Conservation (phyloP, 2,113 vertebrate genomes). For the Pampusana beccarii region DNA sequence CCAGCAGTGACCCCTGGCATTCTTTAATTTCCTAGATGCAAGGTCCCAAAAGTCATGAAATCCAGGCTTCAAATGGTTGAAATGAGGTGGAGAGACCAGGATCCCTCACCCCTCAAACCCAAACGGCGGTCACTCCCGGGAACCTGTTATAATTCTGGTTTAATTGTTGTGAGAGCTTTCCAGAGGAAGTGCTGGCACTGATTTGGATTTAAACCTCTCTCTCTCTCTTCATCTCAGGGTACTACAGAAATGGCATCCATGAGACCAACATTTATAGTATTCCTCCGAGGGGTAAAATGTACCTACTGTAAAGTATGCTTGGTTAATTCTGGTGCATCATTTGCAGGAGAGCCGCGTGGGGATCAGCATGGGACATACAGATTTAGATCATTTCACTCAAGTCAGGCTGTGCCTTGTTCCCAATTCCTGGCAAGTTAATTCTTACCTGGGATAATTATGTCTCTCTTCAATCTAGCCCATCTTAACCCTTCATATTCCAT, state of each 20-base stretch:
- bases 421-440: conserved; percentile 31
- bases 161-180: conserved; percentile 62
- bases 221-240: not conserved
- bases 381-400: not conserved
- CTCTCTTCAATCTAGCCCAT: not conserved
- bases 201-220: conserved; percentile 4
- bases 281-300: conserved; percentile 52
- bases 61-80: not conserved
- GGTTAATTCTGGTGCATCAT: conserved; percentile 65
- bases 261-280: conserved; percentile 60
- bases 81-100: not conserved
- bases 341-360: not conserved
- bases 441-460: conserved; percentile 51
- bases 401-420: conserved; percentile 57
- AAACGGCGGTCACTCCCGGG: not conserved
- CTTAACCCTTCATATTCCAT: not conserved
- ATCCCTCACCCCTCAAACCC: conserved; percentile 2
- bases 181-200: conserved; percentile 16
- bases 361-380: conserved; percentile 17
- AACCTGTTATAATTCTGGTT: not conserved
- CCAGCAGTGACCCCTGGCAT: not conserved
- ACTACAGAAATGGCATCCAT: not conserved
- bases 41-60: conserved; percentile 23
- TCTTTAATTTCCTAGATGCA: conserved; percentile 10
- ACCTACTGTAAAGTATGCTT: conserved; percentile 52